Conservation (phyloP, 2,888 invertebrate species). For the Odontothrips loti region DNA sequence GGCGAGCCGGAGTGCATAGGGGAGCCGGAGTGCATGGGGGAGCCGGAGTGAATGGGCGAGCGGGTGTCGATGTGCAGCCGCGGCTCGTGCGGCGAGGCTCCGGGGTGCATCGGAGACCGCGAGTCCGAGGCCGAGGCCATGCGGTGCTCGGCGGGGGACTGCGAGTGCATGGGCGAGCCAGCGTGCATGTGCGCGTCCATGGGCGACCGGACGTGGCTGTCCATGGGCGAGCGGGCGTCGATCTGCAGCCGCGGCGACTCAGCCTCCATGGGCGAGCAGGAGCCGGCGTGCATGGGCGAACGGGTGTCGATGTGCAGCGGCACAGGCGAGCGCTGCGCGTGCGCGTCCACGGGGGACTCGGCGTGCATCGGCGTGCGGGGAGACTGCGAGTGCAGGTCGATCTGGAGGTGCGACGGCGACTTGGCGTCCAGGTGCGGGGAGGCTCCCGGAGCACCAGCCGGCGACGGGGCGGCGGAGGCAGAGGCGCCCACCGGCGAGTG, state of each 20-base stretch:
- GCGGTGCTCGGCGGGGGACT: constrained; percentile 41
- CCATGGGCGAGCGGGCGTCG: constrained; percentile 20
- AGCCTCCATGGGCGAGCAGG: constrained; percentile 2
- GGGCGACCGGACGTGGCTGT: constrained; percentile 2
- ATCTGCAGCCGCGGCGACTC: constrained; percentile 14
- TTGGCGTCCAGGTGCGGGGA: constrained; percentile 44
- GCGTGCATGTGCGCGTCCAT: constrained; percentile 2
- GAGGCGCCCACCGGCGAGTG: constrained; percentile 36
- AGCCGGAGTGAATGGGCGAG: constrained; percentile 42
- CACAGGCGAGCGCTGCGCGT: constrained; percentile 32
- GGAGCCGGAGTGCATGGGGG: constrained; percentile 26
- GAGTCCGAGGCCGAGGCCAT: background rate
- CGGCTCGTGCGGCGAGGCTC: constrained; percentile 38
- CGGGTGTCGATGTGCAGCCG: constrained; percentile 38
- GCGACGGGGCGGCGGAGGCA: constrained; percentile 40
- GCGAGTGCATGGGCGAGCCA: constrained; percentile 14
- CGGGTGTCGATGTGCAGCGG: constrained; percentile 29
- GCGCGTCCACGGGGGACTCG: constrained; percentile 14
- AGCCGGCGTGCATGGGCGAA: constrained; percentile 27
- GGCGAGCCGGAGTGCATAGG: constrained; percentile 17
- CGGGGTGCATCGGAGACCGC: background rate
- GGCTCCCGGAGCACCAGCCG: constrained; percentile 34
- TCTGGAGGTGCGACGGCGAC: constrained; percentile 45
- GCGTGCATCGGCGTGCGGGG: constrained; percentile 34
- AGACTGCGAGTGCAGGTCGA: constrained; percentile 34